A percentile compares a stretch with the other conserved stretches of the same genome.
These are phyloP conservation scores for Python bivittatus DNA, from an alignment of 2,113 vertebrate genomes.

Conservation along the genomic window DNA sequence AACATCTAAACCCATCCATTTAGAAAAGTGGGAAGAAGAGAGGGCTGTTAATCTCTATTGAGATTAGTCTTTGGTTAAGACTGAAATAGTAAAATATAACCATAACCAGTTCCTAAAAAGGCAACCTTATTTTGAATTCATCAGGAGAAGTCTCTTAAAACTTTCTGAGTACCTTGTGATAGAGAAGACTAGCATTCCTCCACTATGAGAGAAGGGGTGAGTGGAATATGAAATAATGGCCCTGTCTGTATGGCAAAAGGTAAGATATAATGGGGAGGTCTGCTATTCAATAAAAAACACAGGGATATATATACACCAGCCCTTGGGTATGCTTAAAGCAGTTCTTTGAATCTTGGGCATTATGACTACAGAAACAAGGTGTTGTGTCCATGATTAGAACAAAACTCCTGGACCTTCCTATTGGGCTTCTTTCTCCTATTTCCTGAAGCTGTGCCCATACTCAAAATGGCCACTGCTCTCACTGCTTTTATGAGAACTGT, in stretches of 20 bases:
- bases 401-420: not conserved
- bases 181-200: not conserved
- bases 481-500: slow-evolving; percentile 19
- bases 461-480: slow-evolving; percentile 9
- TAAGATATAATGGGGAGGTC: not conserved
- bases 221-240: not conserved
- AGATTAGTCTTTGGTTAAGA: not conserved
- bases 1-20: not conserved
- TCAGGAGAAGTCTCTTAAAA: not conserved
- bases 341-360: not conserved
- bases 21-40: not conserved
- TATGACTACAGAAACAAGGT: not conserved
- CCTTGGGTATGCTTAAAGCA: not conserved
- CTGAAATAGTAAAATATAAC: not conserved
- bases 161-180: not conserved
- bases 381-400: not conserved
- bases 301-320: not conserved
- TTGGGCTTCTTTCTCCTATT: not conserved
- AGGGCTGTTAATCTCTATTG: not conserved
- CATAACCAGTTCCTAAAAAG: not conserved
- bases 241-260: not conserved
- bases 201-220: not conserved
- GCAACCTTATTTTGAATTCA: not conserved
- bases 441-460: not conserved
- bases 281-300: not conserved